Evolutionary conservation across 2,797 vertebrate species (phyloP).

Genomic region (Hoplostethus mediterraneus): DNA sequence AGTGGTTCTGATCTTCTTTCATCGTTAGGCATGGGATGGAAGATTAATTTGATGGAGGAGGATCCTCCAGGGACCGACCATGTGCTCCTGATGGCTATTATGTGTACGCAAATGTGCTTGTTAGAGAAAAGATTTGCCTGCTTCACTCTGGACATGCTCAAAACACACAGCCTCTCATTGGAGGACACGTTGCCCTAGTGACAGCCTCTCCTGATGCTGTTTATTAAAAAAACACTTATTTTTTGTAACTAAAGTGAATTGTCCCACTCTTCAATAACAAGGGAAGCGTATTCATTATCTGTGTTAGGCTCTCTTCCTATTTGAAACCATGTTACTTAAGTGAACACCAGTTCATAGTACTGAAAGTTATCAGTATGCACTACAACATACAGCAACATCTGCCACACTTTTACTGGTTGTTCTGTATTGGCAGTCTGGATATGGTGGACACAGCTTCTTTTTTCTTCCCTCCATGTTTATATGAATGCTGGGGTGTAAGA

Average conservation of each 20-base stretch:
- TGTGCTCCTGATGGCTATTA: constrained; percentile 16
- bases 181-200: constrained; percentile 47
- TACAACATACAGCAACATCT: constrained; percentile 38
- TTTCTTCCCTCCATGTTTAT: constrained; percentile 42
- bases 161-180: constrained; percentile 33
- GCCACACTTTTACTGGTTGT: constrained; percentile 16
- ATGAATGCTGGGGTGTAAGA: constrained; percentile 45
- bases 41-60: constrained; percentile 49
- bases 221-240: background rate
- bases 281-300: constrained; percentile 2
- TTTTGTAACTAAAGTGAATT: background rate
- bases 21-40: constrained; percentile 24
- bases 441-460: constrained; percentile 30
- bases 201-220: constrained; percentile 33
- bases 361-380: constrained; percentile 42
- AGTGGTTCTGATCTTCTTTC: constrained; percentile 43
- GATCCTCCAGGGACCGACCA: constrained; percentile 28
- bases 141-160: constrained; percentile 24
- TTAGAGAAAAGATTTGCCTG: constrained; percentile 30
- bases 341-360: constrained; percentile 15
- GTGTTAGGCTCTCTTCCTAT: background rate
- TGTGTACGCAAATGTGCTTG: constrained; percentile 32
- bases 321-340: too few species aligned
- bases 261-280: constrained; percentile 3
- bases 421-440: constrained; percentile 18